A percentile compares a stretch with the other conserved stretches of the same genome.
These are phyloP conservation scores for Pseudomyrmex dendroicus DNA, from an alignment of 1,140 invertebrate genomes.

Conservation along the genomic window DNA sequence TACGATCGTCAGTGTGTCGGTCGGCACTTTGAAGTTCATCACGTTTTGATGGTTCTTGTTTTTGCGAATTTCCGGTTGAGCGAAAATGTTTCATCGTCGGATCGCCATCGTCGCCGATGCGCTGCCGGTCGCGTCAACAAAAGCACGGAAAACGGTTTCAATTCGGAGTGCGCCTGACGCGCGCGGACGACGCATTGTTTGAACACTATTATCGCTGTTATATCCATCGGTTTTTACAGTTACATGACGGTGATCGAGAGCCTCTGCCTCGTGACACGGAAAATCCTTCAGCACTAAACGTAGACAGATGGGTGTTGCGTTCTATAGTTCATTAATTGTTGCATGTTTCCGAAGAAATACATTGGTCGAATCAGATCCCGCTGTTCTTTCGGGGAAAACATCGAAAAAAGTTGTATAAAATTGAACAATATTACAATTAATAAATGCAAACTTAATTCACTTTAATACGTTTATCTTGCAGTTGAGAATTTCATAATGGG, in stretches of 20 bases:
- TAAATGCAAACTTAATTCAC: too few species aligned
- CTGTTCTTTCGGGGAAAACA: too few species aligned
- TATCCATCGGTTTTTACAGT: conserved; percentile 65
- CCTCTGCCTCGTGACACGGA: conserved; percentile 37
- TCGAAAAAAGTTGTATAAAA: too few species aligned
- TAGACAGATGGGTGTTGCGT: conserved; percentile 4
- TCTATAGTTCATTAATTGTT: conserved; percentile 4
- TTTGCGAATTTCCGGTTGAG: conserved; percentile 49
- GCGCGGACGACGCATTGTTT: conserved; percentile 57
- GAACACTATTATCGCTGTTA: conserved; percentile 69
- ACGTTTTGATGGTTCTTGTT: conserved; percentile 45
- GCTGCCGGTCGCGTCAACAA: conserved; percentile 47
- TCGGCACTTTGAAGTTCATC: conserved; percentile 45
- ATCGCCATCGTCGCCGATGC: not conserved
- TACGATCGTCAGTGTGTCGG: not conserved
- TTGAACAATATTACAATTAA: too few species aligned
- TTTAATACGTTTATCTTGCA: not conserved
- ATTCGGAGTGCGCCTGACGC: conserved; percentile 58
- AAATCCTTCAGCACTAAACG: conserved; percentile 25
- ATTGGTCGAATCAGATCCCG: not conserved
- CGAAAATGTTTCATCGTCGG: conserved; percentile 60
- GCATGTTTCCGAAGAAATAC: not conserved
- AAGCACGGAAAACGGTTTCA: conserved; percentile 63
- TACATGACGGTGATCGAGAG: conserved; percentile 47
- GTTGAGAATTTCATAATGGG: not conserved